phyloP scores from a whole-genome alignment of 1,140 invertebrate genomes.

The Plodia interpunctella region DNA sequence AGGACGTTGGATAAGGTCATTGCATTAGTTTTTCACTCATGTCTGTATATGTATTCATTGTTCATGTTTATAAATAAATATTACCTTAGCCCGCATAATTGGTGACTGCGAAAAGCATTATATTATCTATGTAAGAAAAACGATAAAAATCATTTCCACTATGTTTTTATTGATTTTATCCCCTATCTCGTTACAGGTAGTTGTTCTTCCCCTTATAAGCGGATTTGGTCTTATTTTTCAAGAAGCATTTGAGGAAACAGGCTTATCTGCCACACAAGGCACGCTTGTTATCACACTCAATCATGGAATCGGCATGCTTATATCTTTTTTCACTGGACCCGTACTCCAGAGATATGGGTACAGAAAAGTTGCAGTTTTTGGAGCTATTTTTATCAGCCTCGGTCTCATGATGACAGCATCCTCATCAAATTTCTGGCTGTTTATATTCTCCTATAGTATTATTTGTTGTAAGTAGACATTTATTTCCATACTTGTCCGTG shows the following conservation, averaged over 20 bases:
- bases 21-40: too few relatives aligned
- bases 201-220: constrained; percentile 78
- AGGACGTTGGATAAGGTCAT: too few relatives aligned
- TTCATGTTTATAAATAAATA: too few relatives aligned
- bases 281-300: constrained; percentile 80
- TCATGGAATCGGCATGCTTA: constrained; percentile 79
- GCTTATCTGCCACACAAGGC: constrained; percentile 75
- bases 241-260: constrained; percentile 72
- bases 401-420: constrained; percentile 76
- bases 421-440: constrained; percentile 72
- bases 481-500: neutral
- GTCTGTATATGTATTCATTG: too few relatives aligned
- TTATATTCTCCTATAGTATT: constrained; percentile 80
- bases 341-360: constrained; percentile 77
- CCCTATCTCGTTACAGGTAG: constrained; percentile 62
- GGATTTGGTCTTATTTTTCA: constrained; percentile 79
- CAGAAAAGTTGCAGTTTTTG: constrained; percentile 77
- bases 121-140: too few relatives aligned
- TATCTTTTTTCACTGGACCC: constrained; percentile 80
- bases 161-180: neutral
- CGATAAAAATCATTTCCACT: too few relatives aligned
- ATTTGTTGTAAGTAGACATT: constrained; percentile 78
- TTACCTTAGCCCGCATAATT: too few relatives aligned
- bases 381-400: constrained; percentile 63
- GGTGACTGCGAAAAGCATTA: too few relatives aligned